Evolutionary conservation across 2,888 invertebrate genomes (phyloP).

Genomic region (Parnassius mnemosyne): DNA sequence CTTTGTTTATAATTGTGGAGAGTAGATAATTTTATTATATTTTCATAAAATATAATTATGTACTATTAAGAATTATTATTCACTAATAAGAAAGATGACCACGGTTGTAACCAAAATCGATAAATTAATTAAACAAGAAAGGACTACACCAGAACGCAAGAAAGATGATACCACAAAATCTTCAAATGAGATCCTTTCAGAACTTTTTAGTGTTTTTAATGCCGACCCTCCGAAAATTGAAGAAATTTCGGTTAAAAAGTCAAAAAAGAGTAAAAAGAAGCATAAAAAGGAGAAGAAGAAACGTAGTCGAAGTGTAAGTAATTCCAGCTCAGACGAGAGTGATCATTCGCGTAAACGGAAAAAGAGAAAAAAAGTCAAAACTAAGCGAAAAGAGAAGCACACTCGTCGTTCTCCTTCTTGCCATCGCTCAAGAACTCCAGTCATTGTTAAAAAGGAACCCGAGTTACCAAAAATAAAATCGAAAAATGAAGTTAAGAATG

Average conservation of each 20-base stretch:
- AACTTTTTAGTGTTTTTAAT: constrained; percentile 89
- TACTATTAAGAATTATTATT: too few species aligned
- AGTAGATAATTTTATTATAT: too few species aligned
- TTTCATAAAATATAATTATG: too few species aligned
- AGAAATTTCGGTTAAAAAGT: constrained; percentile 59
- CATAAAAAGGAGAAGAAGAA: constrained; percentile 82
- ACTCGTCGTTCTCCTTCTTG: constrained; percentile 48
- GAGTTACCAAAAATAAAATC: constrained; percentile 32
- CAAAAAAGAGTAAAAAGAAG: constrained; percentile 81
- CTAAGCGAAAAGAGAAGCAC: constrained; percentile 51
- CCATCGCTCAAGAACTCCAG: constrained; percentile 50
- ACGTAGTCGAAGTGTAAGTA: constrained; percentile 65
- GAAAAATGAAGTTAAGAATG: constrained; percentile 30
- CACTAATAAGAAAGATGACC: constrained; percentile 45
- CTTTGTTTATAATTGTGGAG: background rate
- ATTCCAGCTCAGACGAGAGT: constrained; percentile 58
- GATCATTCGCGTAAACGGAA: constrained; percentile 79
- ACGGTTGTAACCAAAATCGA: constrained; percentile 71
- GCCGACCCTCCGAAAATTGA: constrained; percentile 83
- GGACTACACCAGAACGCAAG: constrained; percentile 65
- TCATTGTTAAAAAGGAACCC: constrained; percentile 46
- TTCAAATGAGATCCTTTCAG: constrained; percentile 90
- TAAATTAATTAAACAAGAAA: constrained; percentile 68
- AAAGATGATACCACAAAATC: constrained; percentile 80
- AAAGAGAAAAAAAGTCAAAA: constrained; percentile 80